These are phyloP conservation scores for Cyaniris semiargus DNA, from an alignment of 2,888 invertebrate species.

Conservation along the genomic window DNA sequence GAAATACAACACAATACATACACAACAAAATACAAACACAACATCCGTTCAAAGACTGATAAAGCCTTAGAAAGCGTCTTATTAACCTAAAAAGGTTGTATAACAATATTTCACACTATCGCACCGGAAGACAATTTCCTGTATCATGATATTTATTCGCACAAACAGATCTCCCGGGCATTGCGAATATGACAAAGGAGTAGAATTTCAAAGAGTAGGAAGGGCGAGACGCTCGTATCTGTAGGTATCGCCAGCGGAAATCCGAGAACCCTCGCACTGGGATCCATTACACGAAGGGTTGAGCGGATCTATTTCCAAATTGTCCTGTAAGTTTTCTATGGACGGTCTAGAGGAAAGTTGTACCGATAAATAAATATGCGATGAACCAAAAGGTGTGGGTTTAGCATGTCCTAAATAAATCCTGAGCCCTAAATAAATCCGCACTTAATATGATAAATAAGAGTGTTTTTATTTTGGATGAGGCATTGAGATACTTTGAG, in stretches of 20 bases:
- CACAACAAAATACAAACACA: background rate
- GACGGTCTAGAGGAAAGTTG: background rate
- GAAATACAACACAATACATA: background rate
- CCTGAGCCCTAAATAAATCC: background rate
- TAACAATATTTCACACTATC: constrained; percentile 14
- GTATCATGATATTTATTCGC: background rate
- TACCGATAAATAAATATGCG: constrained; percentile 2
- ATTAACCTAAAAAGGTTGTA: constrained; percentile 14
- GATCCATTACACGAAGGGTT: constrained; percentile 45
- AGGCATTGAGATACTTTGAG: background rate
- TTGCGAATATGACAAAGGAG: constrained; percentile 27
- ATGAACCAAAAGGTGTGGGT: background rate
- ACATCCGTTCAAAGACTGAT: background rate
- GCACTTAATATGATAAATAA: background rate
- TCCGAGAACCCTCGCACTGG: constrained; percentile 60
- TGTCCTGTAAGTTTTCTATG: constrained; percentile 6
- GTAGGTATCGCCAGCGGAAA: constrained; percentile 48
- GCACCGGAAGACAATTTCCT: constrained; percentile 9
- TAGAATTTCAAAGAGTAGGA: constrained; percentile 32
- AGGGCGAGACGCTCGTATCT: constrained; percentile 17
- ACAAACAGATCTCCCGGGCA: constrained; percentile 6
- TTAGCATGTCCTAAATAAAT: background rate
- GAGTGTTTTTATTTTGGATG: background rate
- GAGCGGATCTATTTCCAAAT: constrained; percentile 32
- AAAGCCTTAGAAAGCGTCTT: background rate